Percentiles rank a stretch among this genome's conserved stretches.
phyloP scores from a whole-genome alignment of 2,113 vertebrate species.

The Cacatua alba region DNA sequence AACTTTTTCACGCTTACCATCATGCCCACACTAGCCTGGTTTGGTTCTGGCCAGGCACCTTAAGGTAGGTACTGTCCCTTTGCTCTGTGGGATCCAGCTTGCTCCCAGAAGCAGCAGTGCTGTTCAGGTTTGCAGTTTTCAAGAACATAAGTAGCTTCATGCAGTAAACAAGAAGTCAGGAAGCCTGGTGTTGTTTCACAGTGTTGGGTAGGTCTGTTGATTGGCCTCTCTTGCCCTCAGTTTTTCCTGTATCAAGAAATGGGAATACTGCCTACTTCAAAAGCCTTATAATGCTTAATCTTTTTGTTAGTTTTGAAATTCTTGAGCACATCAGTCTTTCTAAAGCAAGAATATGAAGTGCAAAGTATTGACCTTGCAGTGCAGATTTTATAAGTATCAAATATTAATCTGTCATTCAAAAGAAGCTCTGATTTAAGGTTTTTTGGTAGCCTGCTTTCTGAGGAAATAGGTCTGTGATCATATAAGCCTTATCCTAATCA shows the following conservation, averaged over 20 bases:
- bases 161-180: neutral
- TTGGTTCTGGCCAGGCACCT: neutral
- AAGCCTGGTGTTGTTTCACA: neutral
- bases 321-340: neutral
- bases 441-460: neutral
- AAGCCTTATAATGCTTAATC: neutral
- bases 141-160: neutral
- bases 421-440: neutral
- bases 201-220: neutral
- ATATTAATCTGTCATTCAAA: neutral
- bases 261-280: neutral
- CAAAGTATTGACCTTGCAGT: neutral
- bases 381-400: neutral
- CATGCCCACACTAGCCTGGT: neutral
- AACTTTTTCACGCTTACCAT: neutral
- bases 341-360: neutral
- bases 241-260: neutral
- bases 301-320: constrained; percentile 3
- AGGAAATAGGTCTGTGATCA: neutral
- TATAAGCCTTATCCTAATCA: neutral
- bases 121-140: neutral
- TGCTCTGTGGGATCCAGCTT: neutral
- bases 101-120: neutral
- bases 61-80: neutral
- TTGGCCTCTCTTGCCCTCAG: neutral